Evolutionary conservation across 2,113 vertebrate genomes (phyloP), one percentile per base, ranked within the genome.

Genomic region (Trematomus loennbergii): DNA sequence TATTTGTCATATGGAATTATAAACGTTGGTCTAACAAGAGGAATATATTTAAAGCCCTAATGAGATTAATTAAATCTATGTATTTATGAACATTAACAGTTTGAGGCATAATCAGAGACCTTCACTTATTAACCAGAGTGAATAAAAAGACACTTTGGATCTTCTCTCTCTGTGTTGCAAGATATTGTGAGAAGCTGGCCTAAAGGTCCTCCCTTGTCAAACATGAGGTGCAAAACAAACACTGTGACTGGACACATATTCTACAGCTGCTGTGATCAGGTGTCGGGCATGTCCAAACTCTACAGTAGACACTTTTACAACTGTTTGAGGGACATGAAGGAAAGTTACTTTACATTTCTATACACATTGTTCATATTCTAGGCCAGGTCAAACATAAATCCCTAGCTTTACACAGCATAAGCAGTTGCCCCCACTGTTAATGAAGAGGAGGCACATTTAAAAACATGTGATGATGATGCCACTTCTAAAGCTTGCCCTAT

Each of bases 151-250:
- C 33, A 68, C 13, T 79, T 66, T 15, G 1, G 57, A 55, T 57
- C 65, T 61, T 67, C n/a, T 67, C 11, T 75, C 25, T 36, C 33
- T n/a, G 18, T 62, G 49, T 63, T 77, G 11, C 17, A 58, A 33
- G 20, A 67, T 76, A 62, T 18, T 69, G 36, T 17, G 40, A 79
- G 69, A 83, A 85, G 25, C 55, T 29, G 13, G 25, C 43, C 15
- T 49, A 8, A 55, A 70, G 79, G 72, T 78, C 85, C 92, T 91
- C 93, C 92, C 86, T 93, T 84, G 88, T 90, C 89, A 94, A 93
- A 94, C 91, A 93, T n/a, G 9, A 84, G 54, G 45, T 40, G 49
- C 20, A 82, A 53, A 79, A 59, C 73, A 85, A 86, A 84, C 87
- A 25, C 71, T 84, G 75, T 65, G 80, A 84, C 59, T 64, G 18